Percentiles rank a stretch among this genome's conserved stretches.
Conservation (phyloP, 1,140 invertebrate species). For the Vollenhovia emeryi region DNA sequence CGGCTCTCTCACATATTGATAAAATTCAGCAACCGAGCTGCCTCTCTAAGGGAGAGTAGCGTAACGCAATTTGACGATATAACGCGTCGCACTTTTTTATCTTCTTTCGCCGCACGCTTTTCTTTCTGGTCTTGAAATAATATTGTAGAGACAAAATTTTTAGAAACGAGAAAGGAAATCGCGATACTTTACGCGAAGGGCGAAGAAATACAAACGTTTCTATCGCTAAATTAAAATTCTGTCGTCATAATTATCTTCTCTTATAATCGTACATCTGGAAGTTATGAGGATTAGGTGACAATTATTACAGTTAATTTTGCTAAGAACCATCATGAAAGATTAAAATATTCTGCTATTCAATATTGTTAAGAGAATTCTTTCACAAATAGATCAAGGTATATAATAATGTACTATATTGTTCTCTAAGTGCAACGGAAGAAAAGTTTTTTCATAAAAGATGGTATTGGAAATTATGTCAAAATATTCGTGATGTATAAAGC, state of each 20-base stretch:
- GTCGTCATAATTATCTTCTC: neutral
- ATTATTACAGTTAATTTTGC: neutral
- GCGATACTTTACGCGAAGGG: neutral
- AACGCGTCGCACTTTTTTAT: neutral
- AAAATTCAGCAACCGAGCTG: neutral
- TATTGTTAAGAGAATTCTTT: neutral
- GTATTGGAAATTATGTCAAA: neutral
- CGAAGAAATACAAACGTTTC: neutral
- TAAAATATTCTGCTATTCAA: neutral
- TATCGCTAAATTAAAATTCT: neutral
- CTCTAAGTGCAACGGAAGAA: neutral
- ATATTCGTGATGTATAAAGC: neutral
- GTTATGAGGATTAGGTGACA: neutral
- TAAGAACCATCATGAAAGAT: neutral
- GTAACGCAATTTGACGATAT: neutral
- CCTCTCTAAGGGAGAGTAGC: neutral
- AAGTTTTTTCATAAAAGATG: conserved; percentile 61
- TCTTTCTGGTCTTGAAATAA: neutral
- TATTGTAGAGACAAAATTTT: neutral
- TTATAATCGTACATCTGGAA: neutral
- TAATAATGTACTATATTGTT: neutral
- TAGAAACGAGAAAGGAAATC: neutral
- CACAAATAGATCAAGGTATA: neutral
- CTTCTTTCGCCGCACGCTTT: neutral
- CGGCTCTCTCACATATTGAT: conserved; percentile 4